Conservation (phyloP, 2,888 invertebrate genomes). For the Spodoptera exigua region DNA sequence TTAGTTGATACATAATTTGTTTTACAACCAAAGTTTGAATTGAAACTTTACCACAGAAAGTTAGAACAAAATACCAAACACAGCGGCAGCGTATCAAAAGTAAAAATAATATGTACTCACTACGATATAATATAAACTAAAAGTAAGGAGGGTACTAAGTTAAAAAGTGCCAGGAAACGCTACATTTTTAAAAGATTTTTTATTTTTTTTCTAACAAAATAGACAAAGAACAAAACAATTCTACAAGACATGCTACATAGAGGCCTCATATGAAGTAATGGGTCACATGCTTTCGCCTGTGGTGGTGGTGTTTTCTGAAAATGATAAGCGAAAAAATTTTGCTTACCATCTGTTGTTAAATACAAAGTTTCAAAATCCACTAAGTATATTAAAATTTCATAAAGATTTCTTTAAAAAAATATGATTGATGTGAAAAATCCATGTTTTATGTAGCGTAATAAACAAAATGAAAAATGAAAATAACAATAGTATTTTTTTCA, state of each 20-base stretch:
- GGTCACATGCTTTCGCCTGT: conserved; percentile 81
- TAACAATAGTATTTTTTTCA: too few species aligned
- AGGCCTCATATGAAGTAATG: conserved; percentile 76
- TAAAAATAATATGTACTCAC: conserved; percentile 42
- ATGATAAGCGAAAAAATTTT: conserved; percentile 68
- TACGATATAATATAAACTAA: conserved; percentile 2
- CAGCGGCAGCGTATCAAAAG: conserved; percentile 27
- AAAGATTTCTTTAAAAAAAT: too few species aligned
- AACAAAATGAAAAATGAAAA: neutral
- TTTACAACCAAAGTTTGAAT: neutral
- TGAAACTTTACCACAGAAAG: neutral
- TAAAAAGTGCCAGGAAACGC: conserved; percentile 55
- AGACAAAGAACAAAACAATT: conserved; percentile 31
- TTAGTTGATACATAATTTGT: neutral
- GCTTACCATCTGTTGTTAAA: conserved; percentile 64
- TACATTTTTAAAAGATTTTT: conserved; percentile 27
- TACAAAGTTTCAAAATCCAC: too few species aligned
- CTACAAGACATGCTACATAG: conserved; percentile 49
- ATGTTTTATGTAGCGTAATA: too few species aligned
- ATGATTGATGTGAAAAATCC: neutral
- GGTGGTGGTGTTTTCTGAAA: conserved; percentile 83
- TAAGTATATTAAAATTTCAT: too few species aligned
- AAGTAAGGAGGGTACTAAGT: conserved; percentile 26
- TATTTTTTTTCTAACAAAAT: conserved; percentile 41
- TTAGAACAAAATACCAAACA: conserved; percentile 36